These are phyloP conservation scores for Trichopria drosophilae DNA, from an alignment of 2,888 invertebrate species.

Conservation along the genomic window DNA sequence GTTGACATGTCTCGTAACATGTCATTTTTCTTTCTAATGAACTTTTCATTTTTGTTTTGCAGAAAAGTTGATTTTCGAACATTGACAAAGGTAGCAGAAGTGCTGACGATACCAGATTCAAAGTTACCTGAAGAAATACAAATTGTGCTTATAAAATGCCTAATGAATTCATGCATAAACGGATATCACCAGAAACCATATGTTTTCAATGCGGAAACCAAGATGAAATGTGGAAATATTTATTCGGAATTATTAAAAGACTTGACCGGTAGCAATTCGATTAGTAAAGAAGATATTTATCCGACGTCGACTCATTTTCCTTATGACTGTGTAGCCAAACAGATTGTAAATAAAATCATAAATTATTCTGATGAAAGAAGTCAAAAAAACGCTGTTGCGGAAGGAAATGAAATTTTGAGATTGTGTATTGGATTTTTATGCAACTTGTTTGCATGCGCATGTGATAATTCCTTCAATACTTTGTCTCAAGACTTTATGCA, in stretches of 20 bases:
- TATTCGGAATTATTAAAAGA: conserved; percentile 16
- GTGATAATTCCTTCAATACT: conserved; percentile 26
- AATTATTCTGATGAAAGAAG: conserved; percentile 15
- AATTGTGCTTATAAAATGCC: conserved; percentile 47
- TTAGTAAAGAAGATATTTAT: conserved; percentile 26
- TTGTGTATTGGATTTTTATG: conserved; percentile 50
- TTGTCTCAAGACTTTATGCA: conserved; percentile 31
- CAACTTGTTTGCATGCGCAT: conserved; percentile 48
- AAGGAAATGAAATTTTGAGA: conserved; percentile 42
- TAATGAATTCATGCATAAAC: conserved; percentile 50
- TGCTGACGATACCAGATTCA: conserved; percentile 34
- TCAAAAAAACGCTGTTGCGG: conserved; percentile 27
- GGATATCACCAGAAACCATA: conserved; percentile 40
- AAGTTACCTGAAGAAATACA: conserved; percentile 37
- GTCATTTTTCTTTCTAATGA: too few species aligned
- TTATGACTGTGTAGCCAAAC: conserved; percentile 44
- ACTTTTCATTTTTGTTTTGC: conserved; percentile 25
- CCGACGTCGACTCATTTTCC: conserved; percentile 43
- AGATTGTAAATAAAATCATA: conserved; percentile 41
- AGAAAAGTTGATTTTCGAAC: conserved; percentile 40
- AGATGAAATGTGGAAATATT: conserved; percentile 14
- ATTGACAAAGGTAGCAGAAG: conserved; percentile 44
- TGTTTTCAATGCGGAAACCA: conserved; percentile 13
- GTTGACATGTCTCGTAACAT: too few species aligned
- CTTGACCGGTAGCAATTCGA: conserved; percentile 18